Evolutionary conservation across 2,113 vertebrate species (phyloP), one percentile per base, ranked within the genome.

Genomic region (Neogale vison): DNA sequence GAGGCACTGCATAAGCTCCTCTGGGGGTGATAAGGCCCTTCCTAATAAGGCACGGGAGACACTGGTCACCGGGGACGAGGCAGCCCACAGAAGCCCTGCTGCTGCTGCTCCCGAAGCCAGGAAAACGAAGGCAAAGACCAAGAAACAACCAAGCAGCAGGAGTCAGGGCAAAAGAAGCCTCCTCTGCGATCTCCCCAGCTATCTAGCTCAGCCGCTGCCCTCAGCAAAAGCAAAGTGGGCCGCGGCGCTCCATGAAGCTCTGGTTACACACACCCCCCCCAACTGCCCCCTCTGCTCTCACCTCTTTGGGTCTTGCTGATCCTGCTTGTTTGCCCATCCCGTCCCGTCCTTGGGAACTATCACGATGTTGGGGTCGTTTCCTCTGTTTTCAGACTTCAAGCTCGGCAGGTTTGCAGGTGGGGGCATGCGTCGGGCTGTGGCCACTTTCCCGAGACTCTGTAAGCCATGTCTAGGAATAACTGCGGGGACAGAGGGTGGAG

Each of bases 311-410:
- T 99, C 99, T 99, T 99, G 99, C 98, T 99, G 99, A 98, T 99
- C 99, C 99, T 99, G 99, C 99, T 99, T 99, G 99, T 99, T 99
- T 99, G 99, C 99, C 99, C 99, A 99, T 99, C 99, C 99, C 99
- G 99, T 99, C 97, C 99, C 99, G 99, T 99, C 99, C 99, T 99
- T 99, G 98, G 99, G 99, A 98, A 99, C 99, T 98, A 99, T 99
- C 98, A 99, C 99, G 99, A 99, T 99, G 99, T 99, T 99, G 98
- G 99, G 99, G 99, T 99, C 99, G 99, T 99, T 99, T 99, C 99
- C 99, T 99, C 99, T 99, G 99, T 99, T 99, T 98, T 99, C 99
- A 93, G 99, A 99, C 98, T 99, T 99, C 99, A 99, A 98, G 98
- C 99, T 99, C 98, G 99, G 99, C 99, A 99, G 99, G 98, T 99